These are phyloP conservation scores for Dolichoris vasculosae DNA, from an alignment of 1,140 invertebrate species.

Conservation along the genomic window DNA sequence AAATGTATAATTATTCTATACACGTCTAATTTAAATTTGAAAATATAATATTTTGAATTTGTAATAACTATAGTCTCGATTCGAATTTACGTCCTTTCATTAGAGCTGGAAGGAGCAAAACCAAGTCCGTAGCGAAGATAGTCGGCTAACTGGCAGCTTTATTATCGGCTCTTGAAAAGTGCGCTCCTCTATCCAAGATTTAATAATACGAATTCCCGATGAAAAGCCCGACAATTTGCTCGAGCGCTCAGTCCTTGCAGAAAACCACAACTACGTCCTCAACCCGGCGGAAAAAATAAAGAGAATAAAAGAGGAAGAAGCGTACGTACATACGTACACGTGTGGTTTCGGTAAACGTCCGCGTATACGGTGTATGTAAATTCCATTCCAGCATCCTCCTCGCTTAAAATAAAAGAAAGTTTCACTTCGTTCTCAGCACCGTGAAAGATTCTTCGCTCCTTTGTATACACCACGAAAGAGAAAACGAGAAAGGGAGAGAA, in stretches of 20 bases:
- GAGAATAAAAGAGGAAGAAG: background rate
- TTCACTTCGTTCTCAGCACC: background rate
- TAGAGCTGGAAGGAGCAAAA: background rate
- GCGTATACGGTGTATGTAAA: background rate
- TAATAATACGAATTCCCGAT: slow-evolving; percentile 21
- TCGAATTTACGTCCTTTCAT: background rate
- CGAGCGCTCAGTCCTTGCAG: background rate
- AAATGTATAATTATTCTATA: background rate
- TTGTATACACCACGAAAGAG: background rate
- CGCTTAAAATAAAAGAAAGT: slow-evolving; percentile 5
- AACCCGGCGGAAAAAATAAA: background rate
- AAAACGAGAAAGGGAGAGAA: background rate
- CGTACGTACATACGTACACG: background rate
- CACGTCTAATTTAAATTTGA: background rate
- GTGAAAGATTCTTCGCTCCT: background rate
- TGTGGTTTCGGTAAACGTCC: background rate
- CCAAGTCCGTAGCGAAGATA: background rate
- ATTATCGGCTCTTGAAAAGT: slow-evolving; percentile 14
- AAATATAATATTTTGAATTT: background rate
- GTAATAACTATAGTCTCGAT: background rate
- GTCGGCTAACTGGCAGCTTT: slow-evolving; percentile 5
- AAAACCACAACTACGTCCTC: background rate
- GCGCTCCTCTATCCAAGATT: background rate
- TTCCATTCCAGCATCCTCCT: background rate
- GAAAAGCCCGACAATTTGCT: background rate